A percentile compares a stretch with the other conserved stretches of the same genome.
Conservation (phyloP, 2,888 invertebrate genomes). For the Polylopha cassiicola region DNA sequence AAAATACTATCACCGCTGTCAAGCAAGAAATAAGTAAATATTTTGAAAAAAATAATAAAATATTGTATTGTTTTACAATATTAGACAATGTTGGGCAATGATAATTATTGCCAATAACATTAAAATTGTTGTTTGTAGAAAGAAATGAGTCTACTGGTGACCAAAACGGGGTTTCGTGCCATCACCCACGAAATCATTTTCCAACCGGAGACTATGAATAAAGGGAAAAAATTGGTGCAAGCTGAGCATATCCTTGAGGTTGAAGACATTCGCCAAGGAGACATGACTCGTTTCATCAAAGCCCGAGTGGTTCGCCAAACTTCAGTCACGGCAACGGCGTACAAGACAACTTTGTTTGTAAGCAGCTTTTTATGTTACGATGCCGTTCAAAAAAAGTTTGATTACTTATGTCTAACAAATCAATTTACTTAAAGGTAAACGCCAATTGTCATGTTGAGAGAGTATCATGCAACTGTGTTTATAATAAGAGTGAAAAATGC, state of each 20-base stretch:
- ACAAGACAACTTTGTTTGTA: constrained; percentile 1
- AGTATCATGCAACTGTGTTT: constrained; percentile 1
- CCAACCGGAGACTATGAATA: constrained; percentile 4
- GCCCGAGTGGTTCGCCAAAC: constrained; percentile 4
- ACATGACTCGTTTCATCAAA: constrained; percentile 3
- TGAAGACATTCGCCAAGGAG: constrained; percentile 6
- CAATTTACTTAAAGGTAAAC: constrained; percentile 4
- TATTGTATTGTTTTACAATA: too few species aligned
- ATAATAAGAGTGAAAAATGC: constrained; percentile 5
- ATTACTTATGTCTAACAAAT: constrained; percentile 5
- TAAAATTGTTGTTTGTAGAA: constrained; percentile 1
- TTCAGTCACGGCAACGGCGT: constrained; percentile 2
- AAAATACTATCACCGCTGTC: too few species aligned
- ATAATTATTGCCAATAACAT: constrained; percentile 2
- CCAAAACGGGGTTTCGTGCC: constrained; percentile 1
- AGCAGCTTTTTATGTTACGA: not conserved
- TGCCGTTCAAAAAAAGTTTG: constrained; percentile 1
- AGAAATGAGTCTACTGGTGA: constrained; percentile 3
- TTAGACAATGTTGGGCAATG: too few species aligned
- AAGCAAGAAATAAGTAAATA: too few species aligned
- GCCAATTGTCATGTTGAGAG: constrained; percentile 4
- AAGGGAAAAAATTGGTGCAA: constrained; percentile 1
- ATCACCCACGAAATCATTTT: constrained; percentile 5
- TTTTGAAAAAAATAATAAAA: too few species aligned
- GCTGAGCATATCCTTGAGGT: constrained; percentile 3